Evolutionary conservation across 2,797 vertebrate species (phyloP), one percentile per base, ranked within the genome.

Genomic region (Sebastes taczanowskii): DNA sequence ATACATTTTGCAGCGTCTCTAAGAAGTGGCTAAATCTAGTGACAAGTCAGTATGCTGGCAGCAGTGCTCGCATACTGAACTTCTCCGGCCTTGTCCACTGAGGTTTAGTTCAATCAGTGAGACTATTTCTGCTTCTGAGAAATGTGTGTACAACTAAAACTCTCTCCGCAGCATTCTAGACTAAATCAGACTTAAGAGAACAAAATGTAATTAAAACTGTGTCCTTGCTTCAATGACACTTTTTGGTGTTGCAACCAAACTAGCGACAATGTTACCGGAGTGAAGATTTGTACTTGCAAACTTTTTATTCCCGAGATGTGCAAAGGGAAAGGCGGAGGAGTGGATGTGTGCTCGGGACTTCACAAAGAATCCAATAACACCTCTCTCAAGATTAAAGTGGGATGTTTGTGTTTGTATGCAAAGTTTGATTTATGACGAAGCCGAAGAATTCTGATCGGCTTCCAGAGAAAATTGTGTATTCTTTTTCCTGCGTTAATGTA

Each of bases 401-500:
- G 69, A 86, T 86, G 83, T 92, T 91, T 86, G 78, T 86, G 83
- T 86, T 88, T 79, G 80, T 25, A 83, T 83, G 85, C 74, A 82
- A 74, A 89, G 78, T 29, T 42, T 89, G 89, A 90, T 91, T 90
- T 80, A 89, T 86, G 84, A 68, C 14, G 71, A 84, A 65, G 84
- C 72, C 13, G 55, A 23, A 60, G 42, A 90, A 76, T 86, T 81
- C 77, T 72, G 81, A 88, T 89, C 52, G 42, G 80, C 82, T 87
- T 60, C 76, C 42, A 61, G 23, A 67, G 77, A 69, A 86, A 92
- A 92, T 38, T 68, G 81, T 81, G 82, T 83, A 60, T 86, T 86
- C 80, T 89, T 83, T 83, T 80, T 38, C 62, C 42, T 23, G 71
- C 56, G 55, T 88, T 93, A 94, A 93, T 89, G 88, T 91, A 83